phyloP scores from a whole-genome alignment of 2,888 invertebrate species.

The Drosophila kuntzei region DNA sequence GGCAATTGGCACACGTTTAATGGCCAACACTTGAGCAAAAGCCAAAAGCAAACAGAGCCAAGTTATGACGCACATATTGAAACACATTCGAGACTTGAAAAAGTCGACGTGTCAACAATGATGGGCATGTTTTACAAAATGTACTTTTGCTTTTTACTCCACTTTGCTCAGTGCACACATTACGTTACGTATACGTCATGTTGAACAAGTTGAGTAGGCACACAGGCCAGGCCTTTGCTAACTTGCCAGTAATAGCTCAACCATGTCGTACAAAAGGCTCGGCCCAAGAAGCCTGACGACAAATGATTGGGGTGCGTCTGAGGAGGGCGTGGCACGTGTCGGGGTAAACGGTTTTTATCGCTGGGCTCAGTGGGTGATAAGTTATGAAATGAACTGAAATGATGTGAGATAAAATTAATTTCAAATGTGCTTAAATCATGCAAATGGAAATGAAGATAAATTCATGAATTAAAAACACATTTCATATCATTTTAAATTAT shows the following conservation, averaged over 20 bases:
- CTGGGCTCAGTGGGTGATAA: constrained; percentile 58
- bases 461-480: neutral
- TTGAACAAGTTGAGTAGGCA: constrained; percentile 48
- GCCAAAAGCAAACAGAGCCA: constrained; percentile 37
- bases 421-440: constrained; percentile 33
- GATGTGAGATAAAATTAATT: constrained; percentile 62
- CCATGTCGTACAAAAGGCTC: constrained; percentile 48
- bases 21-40: constrained; percentile 25
- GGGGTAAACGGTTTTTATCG: constrained; percentile 42
- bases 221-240: constrained; percentile 35
- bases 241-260: constrained; percentile 58
- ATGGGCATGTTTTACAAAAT: constrained; percentile 77
- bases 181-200: constrained; percentile 63
- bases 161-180: constrained; percentile 19
- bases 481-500: neutral
- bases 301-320: constrained; percentile 21
- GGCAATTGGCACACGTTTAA: constrained; percentile 24
- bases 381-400: constrained; percentile 70
- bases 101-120: constrained; percentile 78
- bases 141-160: constrained; percentile 58
- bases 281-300: constrained; percentile 26
- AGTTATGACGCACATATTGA: constrained; percentile 53
- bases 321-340: constrained; percentile 11
- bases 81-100: constrained; percentile 34
- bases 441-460: constrained; percentile 12